Conservation (phyloP, 2,113 vertebrate genomes). For the Labrus mixtus region DNA sequence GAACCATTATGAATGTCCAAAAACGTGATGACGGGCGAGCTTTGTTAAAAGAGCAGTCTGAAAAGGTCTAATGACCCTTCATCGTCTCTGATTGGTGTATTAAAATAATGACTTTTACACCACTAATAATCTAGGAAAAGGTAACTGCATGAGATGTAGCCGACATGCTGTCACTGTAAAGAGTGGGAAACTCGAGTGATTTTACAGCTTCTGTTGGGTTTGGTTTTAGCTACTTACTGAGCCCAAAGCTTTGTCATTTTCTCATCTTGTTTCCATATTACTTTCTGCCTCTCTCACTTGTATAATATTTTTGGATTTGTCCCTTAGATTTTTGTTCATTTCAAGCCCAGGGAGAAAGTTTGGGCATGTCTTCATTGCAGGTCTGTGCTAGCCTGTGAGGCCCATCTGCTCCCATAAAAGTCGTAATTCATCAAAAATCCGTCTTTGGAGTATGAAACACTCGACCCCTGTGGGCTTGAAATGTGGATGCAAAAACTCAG, state of each 20-base stretch:
- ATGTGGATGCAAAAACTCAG: not conserved
- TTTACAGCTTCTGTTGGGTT: slow-evolving; percentile 31
- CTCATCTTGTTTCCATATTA: not conserved
- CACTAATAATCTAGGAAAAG: not conserved
- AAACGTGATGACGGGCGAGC: no score
- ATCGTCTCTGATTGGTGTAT: not conserved
- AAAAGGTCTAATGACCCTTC: not conserved
- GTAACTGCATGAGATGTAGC: not conserved
- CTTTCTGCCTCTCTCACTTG: slow-evolving; percentile 1
- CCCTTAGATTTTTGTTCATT: slow-evolving; percentile 1
- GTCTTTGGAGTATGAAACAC: not conserved
- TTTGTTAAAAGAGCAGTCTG: no score
- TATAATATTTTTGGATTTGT: slow-evolving; percentile 15
- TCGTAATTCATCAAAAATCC: slow-evolving; percentile 8
- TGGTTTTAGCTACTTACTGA: slow-evolving; percentile 30
- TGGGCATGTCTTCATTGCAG: slow-evolving; percentile 14
- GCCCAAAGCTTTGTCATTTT: slow-evolving; percentile 23
- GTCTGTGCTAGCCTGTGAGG: slow-evolving; percentile 35
- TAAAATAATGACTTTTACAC: not conserved
- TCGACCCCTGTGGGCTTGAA: not conserved
- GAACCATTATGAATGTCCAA: no score
- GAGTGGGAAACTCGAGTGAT: not conserved
- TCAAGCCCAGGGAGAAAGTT: slow-evolving; percentile 18
- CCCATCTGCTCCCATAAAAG: slow-evolving; percentile 31
- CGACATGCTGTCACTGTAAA: slow-evolving; percentile 16